Conservation (phyloP, 2,888 invertebrate species). For the Perizoma flavofasciatum region DNA sequence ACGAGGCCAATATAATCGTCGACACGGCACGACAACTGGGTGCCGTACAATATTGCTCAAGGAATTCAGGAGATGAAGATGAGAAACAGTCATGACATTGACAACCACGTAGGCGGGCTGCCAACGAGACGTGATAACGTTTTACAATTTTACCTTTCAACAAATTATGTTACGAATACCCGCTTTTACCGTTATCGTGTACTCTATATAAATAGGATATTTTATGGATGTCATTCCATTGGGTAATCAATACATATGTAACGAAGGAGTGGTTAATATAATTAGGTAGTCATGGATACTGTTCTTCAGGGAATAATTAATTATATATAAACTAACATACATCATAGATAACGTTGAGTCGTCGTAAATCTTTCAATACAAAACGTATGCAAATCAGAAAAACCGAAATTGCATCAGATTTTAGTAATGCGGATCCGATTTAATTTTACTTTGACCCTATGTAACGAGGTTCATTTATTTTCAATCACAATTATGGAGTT, state of each 20-base stretch:
- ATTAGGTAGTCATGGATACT: constrained; percentile 3
- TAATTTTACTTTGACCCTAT: constrained; percentile 4
- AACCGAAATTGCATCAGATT: not conserved
- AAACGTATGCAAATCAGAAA: not conserved
- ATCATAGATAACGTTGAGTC: too few species aligned
- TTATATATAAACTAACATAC: not conserved
- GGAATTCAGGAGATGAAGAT: constrained; percentile 55
- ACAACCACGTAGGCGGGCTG: constrained; percentile 63
- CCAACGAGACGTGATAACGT: constrained; percentile 44
- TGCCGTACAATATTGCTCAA: constrained; percentile 53
- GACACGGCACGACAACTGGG: constrained; percentile 50
- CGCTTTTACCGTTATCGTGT: too few species aligned
- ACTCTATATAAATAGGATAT: not conserved
- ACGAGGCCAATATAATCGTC: constrained; percentile 47
- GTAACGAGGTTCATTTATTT: constrained; percentile 5
- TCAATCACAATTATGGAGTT: constrained; percentile 3
- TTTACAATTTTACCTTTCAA: constrained; percentile 26
- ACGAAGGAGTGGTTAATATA: constrained; percentile 9
- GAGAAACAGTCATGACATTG: constrained; percentile 65
- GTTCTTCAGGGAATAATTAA: constrained; percentile 8
- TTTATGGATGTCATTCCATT: not conserved
- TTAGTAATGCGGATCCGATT: constrained; percentile 1
- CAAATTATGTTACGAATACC: constrained; percentile 15
- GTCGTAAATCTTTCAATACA: not conserved
- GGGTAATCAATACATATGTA: not conserved